Base-by-base conservation (phyloP, 2,113 vertebrate genomes). In the Charadrius vociferus region DNA sequence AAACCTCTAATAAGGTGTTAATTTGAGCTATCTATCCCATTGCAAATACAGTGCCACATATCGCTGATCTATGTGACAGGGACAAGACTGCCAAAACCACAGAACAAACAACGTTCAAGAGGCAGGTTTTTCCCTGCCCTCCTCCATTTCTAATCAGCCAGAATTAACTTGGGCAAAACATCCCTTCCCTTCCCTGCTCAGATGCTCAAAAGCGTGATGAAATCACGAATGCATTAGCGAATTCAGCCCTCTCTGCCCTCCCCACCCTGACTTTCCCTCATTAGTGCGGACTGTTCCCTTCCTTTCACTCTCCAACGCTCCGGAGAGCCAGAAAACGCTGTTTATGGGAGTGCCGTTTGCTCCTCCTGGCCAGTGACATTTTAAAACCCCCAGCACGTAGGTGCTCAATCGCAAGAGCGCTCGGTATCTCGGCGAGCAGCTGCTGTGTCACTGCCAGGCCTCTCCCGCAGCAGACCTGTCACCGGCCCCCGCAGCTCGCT, bases 371-470 rank as follows among this genome's bases (percentile, higher is more conserved):
- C 43, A 1, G 81, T 83, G 88, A 14, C 18, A 43, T 63, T 95
- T 95, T 80, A 55, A 72, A 81, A 97, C 21, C 36, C 95, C 20
- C 84, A 5, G 94, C 97, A 96, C 68, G 61, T 91, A 37, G 95
- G 75, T 65, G 77, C 92, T 88, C 55, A 4, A 24, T 20, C 1
- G 85, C 85, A 24, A 63, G 81, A 88, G 81, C 77, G 2, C 61
- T 94, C 37, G 4, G 55, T 67, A 89, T 72, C 96, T 86, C 37
- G 3, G 88, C 7, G 10, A 97, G 97, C 97, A 96, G 97, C 97
- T 97, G 97, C 96, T 62, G 93, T 81, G 97, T 62, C 97, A 52
- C 93, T 53, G 81, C 75, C 78, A 21, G 43, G 55, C 68, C 65
- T 63, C 67, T 89, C 93, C 83, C 37, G 93, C 95, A 59, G 86